Conservation (phyloP, 2,113 vertebrate species). For the Pedetes capensis region DNA sequence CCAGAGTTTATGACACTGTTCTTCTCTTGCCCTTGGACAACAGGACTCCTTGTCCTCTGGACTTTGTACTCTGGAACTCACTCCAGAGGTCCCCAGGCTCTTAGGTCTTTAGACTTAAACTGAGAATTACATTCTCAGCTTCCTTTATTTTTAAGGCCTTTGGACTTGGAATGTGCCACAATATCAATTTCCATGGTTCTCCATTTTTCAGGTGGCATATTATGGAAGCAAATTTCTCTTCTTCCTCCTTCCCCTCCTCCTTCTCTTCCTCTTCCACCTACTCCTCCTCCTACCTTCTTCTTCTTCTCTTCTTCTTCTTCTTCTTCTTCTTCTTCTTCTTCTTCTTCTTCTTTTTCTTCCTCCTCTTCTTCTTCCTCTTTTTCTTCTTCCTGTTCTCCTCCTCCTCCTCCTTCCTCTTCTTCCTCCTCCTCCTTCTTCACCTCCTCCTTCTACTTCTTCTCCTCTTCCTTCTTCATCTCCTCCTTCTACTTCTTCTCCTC, state of each 20-base stretch:
- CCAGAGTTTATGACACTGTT: background rate
- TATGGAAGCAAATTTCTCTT: background rate
- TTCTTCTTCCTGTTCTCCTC: background rate
- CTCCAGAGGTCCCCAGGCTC: background rate
- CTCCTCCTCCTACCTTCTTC: too few relatives aligned
- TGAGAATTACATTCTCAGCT: background rate
- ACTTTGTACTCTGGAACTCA: background rate
- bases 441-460: too few relatives aligned
- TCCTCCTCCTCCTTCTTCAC: too few relatives aligned
- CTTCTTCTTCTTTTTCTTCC: too few relatives aligned
- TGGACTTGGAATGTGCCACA: background rate
- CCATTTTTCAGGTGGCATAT: too few relatives aligned
- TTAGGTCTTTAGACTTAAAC: background rate
- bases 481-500: too few relatives aligned
- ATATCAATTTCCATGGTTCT: background rate
- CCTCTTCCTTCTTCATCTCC: too few relatives aligned
- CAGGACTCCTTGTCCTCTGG: background rate
- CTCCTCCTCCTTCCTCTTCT: too few relatives aligned
- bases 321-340: too few relatives aligned
- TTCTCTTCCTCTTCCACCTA: background rate
- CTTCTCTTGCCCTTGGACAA: background rate
- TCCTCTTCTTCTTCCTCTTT: too few relatives aligned
- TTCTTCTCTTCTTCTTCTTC: too few relatives aligned
- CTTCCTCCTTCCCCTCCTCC: too few relatives aligned
- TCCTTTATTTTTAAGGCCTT: background rate